Conservation (phyloP, 2,797 vertebrate genomes). For the Dryobates pubescens region DNA sequence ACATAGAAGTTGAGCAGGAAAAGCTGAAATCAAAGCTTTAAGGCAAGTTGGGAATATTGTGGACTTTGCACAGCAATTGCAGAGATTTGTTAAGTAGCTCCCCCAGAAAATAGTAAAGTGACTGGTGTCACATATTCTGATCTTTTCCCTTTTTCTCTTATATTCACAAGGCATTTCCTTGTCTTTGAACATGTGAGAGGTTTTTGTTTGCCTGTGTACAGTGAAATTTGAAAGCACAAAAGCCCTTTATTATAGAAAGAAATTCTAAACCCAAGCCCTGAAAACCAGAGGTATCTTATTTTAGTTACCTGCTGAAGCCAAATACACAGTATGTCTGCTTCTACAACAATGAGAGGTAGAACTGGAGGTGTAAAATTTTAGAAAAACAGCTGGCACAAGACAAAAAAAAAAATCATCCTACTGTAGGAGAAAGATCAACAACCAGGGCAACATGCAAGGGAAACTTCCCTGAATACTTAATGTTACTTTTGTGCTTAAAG, state of each 20-base stretch:
- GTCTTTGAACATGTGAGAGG: slow-evolving; percentile 63
- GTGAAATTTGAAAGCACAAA: slow-evolving; percentile 65
- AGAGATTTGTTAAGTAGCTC: not conserved
- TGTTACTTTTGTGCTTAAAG: not conserved
- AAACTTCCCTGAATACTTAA: not conserved
- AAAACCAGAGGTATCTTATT: slow-evolving; percentile 2
- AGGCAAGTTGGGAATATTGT: not conserved
- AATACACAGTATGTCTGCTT: not conserved
- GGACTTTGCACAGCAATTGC: not conserved
- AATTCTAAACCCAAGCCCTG: slow-evolving; percentile 41
- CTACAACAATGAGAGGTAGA: not conserved
- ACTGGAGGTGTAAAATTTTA: not conserved
- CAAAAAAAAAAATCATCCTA: not conserved
- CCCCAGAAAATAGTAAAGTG: slow-evolving; percentile 26
- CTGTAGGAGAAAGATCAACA: not conserved
- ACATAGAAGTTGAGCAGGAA: not conserved
- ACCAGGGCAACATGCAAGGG: not conserved
- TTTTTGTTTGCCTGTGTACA: slow-evolving; percentile 63
- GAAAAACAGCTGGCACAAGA: not conserved
- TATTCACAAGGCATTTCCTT: slow-evolving; percentile 59
- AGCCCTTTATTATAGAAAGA: slow-evolving; percentile 50
- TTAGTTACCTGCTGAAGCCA: slow-evolving; percentile 6
- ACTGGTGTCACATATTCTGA: not conserved
- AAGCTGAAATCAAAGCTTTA: slow-evolving; percentile 6
- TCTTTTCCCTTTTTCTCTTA: slow-evolving; percentile 49